Base-by-base conservation (phyloP, 2,113 vertebrate genomes). In the Buteo buteo region DNA sequence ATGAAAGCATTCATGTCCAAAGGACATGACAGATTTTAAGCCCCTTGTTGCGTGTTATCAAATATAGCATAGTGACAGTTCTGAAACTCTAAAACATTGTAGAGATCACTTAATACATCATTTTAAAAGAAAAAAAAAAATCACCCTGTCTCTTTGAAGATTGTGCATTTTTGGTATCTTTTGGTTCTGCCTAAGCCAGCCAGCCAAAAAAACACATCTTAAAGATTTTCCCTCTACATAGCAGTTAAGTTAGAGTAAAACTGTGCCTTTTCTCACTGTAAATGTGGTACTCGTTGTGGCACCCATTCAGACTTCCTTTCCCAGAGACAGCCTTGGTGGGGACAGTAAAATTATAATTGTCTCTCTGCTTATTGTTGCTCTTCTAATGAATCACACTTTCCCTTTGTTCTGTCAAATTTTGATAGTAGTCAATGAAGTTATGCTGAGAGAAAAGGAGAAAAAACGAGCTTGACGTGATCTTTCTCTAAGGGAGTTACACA, bases 401-500 rank as follows among this genome's bases (percentile, higher is more conserved):
- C 67, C 26, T 79, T 92, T 90, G 79, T 15, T 73, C 54, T 97
- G 88, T 91, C 85, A 88, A 54, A 77, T 95, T 88, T 76, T 88
- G 52, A 13, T 72, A 85, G 32, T 26, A 38, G 47, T 91, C 45
- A 50, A 9, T 94, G 61, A 86, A 77, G 71, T 82, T 90, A 69
- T 29, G 25, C 24, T 82, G 62, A 82, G 66, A 50, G 73, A 72
- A 74, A 70, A 79, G 44, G 36, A 76, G 50, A 77, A 57, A 61
- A 54, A 57, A 40, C 9, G 16, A 49, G 16, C 57, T 57, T 72
- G 70, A 84, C 1, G 4, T 82, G 45, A 20, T 78, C 14, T 85
- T 95, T 91, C 45, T 90, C 0, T 72, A 47, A 52, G 50, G 59
- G 36, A 65, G 28, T 42, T 76, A 42, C 5, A 7, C 22, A 10